Evolutionary conservation across 2,113 vertebrate genomes (phyloP).

Genomic region (Mugil cephalus): DNA sequence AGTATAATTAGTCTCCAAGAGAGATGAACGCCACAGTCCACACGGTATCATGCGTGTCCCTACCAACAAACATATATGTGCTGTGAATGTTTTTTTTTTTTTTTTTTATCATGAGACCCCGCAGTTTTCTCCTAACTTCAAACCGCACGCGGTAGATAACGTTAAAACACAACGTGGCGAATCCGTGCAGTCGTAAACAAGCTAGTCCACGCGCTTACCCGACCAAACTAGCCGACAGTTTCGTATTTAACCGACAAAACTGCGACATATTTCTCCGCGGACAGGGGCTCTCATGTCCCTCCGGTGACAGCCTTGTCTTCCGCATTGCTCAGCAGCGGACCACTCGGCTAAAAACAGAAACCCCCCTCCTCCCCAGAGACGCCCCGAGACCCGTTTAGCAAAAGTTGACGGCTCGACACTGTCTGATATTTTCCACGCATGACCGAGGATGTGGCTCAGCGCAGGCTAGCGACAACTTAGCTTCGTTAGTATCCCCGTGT

Average conservation of each 20-base stretch:
- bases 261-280: constrained; percentile 32
- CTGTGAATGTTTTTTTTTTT: neutral
- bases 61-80: too few species aligned
- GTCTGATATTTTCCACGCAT: constrained; percentile 7
- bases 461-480: constrained; percentile 49
- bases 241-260: neutral
- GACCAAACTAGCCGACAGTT: neutral
- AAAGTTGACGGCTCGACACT: constrained; percentile 15
- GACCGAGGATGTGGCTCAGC: constrained; percentile 3
- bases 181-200: constrained; percentile 25
- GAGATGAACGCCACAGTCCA: too few species aligned
- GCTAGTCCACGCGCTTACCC: neutral
- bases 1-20: too few species aligned
- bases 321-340: constrained; percentile 71
- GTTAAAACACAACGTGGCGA: constrained; percentile 45
- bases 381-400: constrained; percentile 33
- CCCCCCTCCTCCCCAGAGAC: constrained; percentile 35
- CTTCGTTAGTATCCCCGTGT: constrained; percentile 37
- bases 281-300: constrained; percentile 44
- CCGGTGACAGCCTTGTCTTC: constrained; percentile 71
- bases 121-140: neutral
- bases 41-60: too few species aligned
- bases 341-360: constrained; percentile 57
- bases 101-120: too few species aligned
- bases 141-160: neutral